phyloP scores from a whole-genome alignment of 1,140 invertebrate species.

The Aporrectodea caliginosa region DNA sequence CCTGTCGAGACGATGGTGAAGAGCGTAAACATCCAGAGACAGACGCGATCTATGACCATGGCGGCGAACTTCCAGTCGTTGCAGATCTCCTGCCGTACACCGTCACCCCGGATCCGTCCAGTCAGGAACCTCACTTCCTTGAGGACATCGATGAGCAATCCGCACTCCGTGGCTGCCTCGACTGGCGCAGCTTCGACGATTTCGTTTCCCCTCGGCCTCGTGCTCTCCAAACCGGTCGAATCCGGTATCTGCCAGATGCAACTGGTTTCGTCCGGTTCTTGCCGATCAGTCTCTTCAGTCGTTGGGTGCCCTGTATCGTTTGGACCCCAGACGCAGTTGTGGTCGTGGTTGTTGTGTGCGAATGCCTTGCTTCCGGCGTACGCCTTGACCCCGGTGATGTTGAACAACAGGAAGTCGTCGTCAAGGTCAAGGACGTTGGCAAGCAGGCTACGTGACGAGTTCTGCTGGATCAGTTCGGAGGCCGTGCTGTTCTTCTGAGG shows the following conservation, averaged over 20 bases:
- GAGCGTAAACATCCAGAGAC: conserved; percentile 97
- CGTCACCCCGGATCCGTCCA: conserved; percentile 53
- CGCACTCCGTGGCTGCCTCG: conserved; percentile 23
- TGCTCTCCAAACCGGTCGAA: too few species aligned
- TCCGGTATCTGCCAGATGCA: background rate
- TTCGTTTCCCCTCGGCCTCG: background rate
- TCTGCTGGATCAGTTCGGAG: background rate
- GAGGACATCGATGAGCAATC: conserved; percentile 82
- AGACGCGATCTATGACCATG: conserved; percentile 98
- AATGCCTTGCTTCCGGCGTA: background rate
- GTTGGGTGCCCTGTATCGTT: background rate
- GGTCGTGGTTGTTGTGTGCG: too few species aligned
- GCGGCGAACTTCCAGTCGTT: conserved; percentile 99
- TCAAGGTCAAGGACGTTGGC: background rate
- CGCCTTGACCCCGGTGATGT: background rate
- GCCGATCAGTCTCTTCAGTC: background rate
- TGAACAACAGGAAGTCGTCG: background rate
- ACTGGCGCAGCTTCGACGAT: background rate
- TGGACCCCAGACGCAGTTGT: background rate
- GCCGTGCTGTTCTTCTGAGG: background rate
- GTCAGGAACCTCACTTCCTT: conserved; percentile 92
- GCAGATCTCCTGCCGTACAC: conserved; percentile 52
- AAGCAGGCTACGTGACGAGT: background rate
- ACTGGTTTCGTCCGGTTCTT: background rate
- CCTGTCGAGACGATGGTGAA: conserved; percentile 96